Conservation (phyloP, 2,113 vertebrate genomes). For the Coregonus clupeaformis region DNA sequence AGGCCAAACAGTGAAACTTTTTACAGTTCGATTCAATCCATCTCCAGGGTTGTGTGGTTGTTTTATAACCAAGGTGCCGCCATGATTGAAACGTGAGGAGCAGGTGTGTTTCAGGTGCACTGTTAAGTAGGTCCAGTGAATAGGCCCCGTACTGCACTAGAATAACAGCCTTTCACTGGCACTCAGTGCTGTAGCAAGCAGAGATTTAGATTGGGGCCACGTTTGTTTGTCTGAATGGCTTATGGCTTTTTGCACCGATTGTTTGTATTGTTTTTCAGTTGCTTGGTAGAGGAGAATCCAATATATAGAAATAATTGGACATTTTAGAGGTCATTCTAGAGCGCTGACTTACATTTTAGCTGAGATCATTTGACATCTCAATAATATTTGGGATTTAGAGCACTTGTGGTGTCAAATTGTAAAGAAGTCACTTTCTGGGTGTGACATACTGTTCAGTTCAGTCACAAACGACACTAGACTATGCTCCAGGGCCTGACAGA, state of each 20-base stretch:
- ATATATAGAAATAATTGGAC: background rate
- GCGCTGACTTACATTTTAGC: too few species aligned
- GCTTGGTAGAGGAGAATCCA: background rate
- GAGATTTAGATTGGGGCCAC: constrained; percentile 23
- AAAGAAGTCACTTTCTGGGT: background rate
- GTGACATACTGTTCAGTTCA: background rate
- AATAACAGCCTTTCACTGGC: constrained; percentile 22
- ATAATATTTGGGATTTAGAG: background rate
- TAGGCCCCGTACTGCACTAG: constrained; percentile 27
- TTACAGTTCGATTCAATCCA: constrained; percentile 20
- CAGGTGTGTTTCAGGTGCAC: constrained; percentile 59
- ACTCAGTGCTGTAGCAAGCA: constrained; percentile 13
- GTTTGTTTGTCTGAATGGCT: constrained; percentile 6
- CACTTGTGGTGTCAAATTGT: background rate
- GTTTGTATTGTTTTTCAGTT: background rate
- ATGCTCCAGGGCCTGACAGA: background rate
- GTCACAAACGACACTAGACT: background rate
- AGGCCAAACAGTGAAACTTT: constrained; percentile 18
- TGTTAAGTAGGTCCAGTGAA: constrained; percentile 20
- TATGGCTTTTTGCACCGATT: background rate
- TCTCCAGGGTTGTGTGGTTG: constrained; percentile 30
- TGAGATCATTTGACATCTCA: too few species aligned
- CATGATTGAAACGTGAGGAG: constrained; percentile 48
- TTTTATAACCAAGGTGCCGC: constrained; percentile 32
- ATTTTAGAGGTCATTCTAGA: background rate